phyloP scores from a whole-genome alignment of 92 coral and sea anemone species.

The Paramuricea clavata region DNA sequence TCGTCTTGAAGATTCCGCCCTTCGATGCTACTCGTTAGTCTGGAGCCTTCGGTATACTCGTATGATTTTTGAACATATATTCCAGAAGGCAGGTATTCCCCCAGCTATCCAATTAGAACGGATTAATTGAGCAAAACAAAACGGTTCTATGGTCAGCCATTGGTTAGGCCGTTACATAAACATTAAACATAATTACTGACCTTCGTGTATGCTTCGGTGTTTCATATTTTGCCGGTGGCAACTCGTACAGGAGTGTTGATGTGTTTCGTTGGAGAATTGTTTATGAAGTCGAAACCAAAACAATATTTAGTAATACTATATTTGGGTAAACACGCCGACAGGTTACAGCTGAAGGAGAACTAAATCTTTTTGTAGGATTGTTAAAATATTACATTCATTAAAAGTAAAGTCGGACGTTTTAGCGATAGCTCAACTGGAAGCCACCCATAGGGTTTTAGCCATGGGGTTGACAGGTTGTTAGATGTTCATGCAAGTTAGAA shows the following conservation, averaged over 20 bases:
- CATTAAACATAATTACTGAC: neutral
- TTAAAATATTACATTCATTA: neutral
- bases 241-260: neutral
- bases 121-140: conserved; percentile 10
- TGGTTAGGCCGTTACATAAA: conserved; percentile 16
- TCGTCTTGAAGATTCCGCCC: neutral
- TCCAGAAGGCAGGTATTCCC: neutral
- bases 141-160: neutral
- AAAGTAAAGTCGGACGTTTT: neutral
- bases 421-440: neutral
- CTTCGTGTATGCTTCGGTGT: neutral
- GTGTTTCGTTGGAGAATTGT: neutral
- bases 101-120: conserved; percentile 10
- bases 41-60: neutral
- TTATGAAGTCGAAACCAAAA: neutral
- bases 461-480: neutral
- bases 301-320: neutral
- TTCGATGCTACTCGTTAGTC: neutral
- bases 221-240: conserved; percentile 14
- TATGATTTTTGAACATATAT: conserved; percentile 46
- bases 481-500: neutral
- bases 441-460: neutral
- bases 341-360: neutral
- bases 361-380: neutral
- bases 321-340: neutral